Evolutionary conservation across 2,797 vertebrate species (phyloP).

Genomic region (Harpagifer antarcticus): DNA sequence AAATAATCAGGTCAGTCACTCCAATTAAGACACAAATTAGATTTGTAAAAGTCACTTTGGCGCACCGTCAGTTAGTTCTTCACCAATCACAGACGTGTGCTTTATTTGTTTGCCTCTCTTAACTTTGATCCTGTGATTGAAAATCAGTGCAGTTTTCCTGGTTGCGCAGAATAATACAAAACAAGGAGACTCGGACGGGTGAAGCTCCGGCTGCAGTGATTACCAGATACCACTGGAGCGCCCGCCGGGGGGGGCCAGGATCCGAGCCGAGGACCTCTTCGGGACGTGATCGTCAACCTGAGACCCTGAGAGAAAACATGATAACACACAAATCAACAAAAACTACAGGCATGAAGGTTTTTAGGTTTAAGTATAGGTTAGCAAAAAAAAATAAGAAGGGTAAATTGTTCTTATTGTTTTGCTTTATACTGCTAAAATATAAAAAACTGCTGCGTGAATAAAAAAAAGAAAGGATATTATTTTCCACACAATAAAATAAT

Average conservation of each 20-base stretch:
- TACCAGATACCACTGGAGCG: constrained; percentile 94
- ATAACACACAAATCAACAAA: not conserved
- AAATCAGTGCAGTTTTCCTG: constrained; percentile 87
- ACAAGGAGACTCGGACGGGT: constrained; percentile 64
- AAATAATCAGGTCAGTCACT: constrained; percentile 54
- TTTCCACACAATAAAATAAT: no score
- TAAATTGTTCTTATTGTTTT: no score
- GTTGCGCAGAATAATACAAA: constrained; percentile 77
- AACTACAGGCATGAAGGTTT: no score
- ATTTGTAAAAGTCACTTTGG: constrained; percentile 61
- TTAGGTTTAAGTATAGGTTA: no score
- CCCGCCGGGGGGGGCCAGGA: constrained; percentile 95
- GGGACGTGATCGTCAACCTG: constrained; percentile 96
- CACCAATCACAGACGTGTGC: constrained; percentile 54
- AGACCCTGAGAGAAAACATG: constrained; percentile 83
- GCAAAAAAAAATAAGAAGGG: no score
- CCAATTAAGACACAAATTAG: constrained; percentile 70
- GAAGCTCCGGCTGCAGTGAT: constrained; percentile 60
- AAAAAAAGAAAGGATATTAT: no score
- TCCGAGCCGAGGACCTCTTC: constrained; percentile 95
- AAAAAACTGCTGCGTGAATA: no score
- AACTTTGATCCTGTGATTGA: constrained; percentile 65
- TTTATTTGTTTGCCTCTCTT: constrained; percentile 50
- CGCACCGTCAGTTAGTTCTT: constrained; percentile 40
- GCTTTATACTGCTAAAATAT: no score